phyloP scores from a whole-genome alignment of 1,140 invertebrate genomes.

The Cydia pomonella region DNA sequence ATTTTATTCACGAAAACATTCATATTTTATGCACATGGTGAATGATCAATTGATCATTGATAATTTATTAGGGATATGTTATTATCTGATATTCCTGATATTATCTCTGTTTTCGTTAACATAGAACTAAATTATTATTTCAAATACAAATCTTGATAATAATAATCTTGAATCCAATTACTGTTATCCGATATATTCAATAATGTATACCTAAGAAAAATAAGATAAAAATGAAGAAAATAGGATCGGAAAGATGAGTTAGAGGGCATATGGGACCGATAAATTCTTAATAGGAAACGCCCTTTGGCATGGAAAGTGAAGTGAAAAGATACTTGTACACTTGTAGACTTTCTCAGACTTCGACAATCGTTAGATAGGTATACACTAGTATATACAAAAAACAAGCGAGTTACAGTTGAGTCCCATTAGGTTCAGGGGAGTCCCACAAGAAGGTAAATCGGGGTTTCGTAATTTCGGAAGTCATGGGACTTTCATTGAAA shows the following conservation, averaged over 20 bases:
- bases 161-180: background rate
- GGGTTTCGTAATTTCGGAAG: too few relatives aligned
- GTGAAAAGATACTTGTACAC: background rate
- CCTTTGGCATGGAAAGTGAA: background rate
- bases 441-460: too few relatives aligned
- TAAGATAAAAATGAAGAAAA: background rate
- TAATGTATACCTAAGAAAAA: background rate
- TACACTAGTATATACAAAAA: too few relatives aligned
- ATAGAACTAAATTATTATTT: background rate
- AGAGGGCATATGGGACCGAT: slow-evolving; percentile 2
- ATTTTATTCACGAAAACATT: too few relatives aligned
- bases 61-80: background rate
- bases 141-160: background rate
- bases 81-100: background rate
- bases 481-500: too few relatives aligned
- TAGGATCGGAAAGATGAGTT: slow-evolving; percentile 6
- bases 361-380: too few relatives aligned
- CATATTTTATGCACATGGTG: too few relatives aligned
- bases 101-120: background rate
- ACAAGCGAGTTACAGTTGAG: too few relatives aligned
- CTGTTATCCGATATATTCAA: background rate
- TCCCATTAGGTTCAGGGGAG: too few relatives aligned
- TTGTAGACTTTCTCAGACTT: too few relatives aligned
- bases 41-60: too few relatives aligned
- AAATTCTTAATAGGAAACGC: slow-evolving; percentile 4